Percentiles rank a stretch among this genome's conserved stretches.
Evolutionary conservation across 2,113 vertebrate species (phyloP).

Genomic region (Setophaga kirtlandii): DNA sequence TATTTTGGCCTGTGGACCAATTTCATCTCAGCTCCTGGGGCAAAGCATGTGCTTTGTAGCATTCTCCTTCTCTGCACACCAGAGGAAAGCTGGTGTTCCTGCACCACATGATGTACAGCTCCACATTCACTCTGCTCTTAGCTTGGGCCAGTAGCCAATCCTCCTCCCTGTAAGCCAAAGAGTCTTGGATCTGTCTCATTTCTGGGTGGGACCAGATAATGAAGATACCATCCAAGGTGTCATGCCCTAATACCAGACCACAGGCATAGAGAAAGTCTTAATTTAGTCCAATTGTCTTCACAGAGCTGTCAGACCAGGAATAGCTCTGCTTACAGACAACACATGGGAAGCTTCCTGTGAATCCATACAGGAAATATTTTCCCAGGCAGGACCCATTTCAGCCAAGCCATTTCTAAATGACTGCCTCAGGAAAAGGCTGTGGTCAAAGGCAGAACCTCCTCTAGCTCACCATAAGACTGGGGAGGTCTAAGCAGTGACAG

Average conservation of each 20-base stretch:
- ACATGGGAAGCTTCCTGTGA: background rate
- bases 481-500: background rate
- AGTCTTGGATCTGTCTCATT: slow-evolving; percentile 13
- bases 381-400: background rate
- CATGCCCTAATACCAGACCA: slow-evolving; percentile 34
- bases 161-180: background rate
- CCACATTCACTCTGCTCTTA: background rate
- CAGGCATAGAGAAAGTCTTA: slow-evolving; percentile 10
- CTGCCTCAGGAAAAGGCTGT: background rate
- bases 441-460: background rate
- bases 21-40: background rate
- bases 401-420: background rate
- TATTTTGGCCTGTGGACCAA: background rate
- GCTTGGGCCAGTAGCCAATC: slow-evolving; percentile 1
- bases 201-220: slow-evolving; percentile 25
- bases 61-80: background rate
- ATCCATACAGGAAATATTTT: background rate
- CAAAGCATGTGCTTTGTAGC: background rate
- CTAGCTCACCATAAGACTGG: background rate
- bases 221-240: slow-evolving; percentile 46
- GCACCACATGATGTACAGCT: background rate
- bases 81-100: background rate
- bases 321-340: background rate
- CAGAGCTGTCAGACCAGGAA: slow-evolving; percentile 14
- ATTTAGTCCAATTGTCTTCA: background rate